Conservation (phyloP, 1,140 invertebrate genomes). For the Holcopasites calliopsidis region DNA sequence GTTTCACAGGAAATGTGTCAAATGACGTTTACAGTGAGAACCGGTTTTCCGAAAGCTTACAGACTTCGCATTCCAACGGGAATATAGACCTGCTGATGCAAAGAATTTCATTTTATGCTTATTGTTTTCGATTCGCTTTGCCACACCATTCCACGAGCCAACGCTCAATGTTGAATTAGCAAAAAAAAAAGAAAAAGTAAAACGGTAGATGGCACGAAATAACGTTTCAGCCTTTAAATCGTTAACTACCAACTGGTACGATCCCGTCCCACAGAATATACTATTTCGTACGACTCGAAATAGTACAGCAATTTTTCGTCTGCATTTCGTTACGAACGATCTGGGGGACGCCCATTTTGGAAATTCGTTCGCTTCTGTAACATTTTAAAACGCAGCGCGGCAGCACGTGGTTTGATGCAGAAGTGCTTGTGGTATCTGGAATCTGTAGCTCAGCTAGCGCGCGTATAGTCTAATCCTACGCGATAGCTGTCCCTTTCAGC, state of each 20-base stretch:
- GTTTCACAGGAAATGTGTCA: slow-evolving; percentile 47
- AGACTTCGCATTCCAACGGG: slow-evolving; percentile 31
- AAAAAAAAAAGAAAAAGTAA: neutral
- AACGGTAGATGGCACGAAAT: no score
- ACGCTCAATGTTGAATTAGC: neutral
- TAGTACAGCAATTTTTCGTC: neutral
- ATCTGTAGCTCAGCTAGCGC: no score
- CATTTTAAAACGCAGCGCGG: neutral
- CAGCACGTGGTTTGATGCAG: neutral
- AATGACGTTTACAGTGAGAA: slow-evolving; percentile 46
- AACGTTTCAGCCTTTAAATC: no score
- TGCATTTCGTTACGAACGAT: neutral
- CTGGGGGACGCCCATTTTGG: neutral
- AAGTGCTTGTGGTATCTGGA: no score
- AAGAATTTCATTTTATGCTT: slow-evolving; percentile 20
- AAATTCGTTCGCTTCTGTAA: neutral
- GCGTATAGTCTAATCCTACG: neutral
- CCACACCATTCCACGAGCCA: neutral
- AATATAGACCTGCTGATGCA: slow-evolving; percentile 30
- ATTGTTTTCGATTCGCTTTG: neutral
- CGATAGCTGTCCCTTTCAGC: neutral
- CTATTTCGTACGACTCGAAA: no score
- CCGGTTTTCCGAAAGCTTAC: slow-evolving; percentile 47
- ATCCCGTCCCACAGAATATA: no score
- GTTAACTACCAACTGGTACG: no score